Evolutionary conservation across 2,113 vertebrate genomes (phyloP), one percentile per base, ranked within the genome.

Genomic region (Phalacrocorax pelagicus): DNA sequence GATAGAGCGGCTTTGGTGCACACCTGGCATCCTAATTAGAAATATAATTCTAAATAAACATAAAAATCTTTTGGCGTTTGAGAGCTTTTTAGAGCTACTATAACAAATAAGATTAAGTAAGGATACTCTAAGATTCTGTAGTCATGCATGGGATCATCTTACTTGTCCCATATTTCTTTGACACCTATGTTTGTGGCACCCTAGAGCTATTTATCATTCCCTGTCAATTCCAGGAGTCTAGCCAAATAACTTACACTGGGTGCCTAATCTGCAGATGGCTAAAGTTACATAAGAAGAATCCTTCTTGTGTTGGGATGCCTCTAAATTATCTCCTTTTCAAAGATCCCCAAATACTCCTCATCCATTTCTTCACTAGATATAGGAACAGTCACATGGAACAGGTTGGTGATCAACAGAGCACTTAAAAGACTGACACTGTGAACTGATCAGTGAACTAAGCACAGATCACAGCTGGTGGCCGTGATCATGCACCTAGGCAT

Each of bases 341-440:
- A 87, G 67, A 75, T 24, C 8, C 9, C 5, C 4, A 55, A n/a
- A 36, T 79, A 75, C 8, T 85, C 24, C 73, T 66, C 14, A 58
- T 15, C 40, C 10, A 9, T 59, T 90, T 72, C n/a, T 80, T 59
- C 49, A 54, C 27, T 29, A 75, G 42, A 47, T 14, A 54, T 2
- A 11, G 27, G 23, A 63, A 36, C 27, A 74, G 32, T 49, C 1
- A 2, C 3, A 4, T 54, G 42, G 61, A 74, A 58, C 0, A 4
- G 36, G 40, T 0, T 54, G 36, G 15, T 44, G 49, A 70, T 34
- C 23, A 87, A 47, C 34, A 70, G 29, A 1, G 0, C 1, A 1
- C 46, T 44, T 65, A 11, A 23, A 71, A 49, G 42, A 49, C 8
- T 38, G 30, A 74, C 30, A 13, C 24, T 15, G 36, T 58, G 77